Percentiles rank a stretch among this genome's conserved stretches.
Conservation (phyloP, 2,888 invertebrate species). For the Harpalus rufipes region DNA sequence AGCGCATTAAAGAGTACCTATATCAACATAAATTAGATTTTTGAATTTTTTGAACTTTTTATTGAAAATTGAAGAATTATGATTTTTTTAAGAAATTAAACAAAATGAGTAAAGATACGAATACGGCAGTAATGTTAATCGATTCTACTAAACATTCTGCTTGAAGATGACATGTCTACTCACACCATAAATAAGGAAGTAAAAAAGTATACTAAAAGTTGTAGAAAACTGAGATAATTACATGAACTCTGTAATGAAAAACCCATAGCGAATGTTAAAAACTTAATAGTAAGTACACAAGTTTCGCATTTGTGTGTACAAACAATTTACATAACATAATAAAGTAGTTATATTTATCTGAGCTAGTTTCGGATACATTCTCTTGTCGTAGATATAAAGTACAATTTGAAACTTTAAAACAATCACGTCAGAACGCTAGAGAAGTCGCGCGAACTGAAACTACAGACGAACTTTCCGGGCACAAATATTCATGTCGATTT, state of each 20-base stretch:
- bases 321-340: conserved; percentile 34
- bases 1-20: too few relatives aligned
- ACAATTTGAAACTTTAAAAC: conserved; percentile 40
- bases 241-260: background rate
- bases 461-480: conserved; percentile 15
- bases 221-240: too few relatives aligned
- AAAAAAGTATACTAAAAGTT: too few relatives aligned
- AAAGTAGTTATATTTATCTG: conserved; percentile 35
- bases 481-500: conserved; percentile 48
- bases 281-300: conserved; percentile 4
- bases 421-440: conserved; percentile 30
- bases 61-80: too few relatives aligned
- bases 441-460: conserved; percentile 23
- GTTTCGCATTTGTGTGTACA: background rate
- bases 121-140: too few relatives aligned
- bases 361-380: conserved; percentile 27
- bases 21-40: too few relatives aligned
- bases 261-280: background rate
- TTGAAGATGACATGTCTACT: too few relatives aligned
- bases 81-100: too few relatives aligned
- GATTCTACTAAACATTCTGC: too few relatives aligned
- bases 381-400: conserved; percentile 28
- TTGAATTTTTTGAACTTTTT: too few relatives aligned
- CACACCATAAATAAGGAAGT: too few relatives aligned
- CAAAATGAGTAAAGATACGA: too few relatives aligned